A percentile compares a stretch with the other conserved stretches of the same genome.
phyloP scores from a whole-genome alignment of 2,888 invertebrate genomes.

The Leptopilina myrica region DNA sequence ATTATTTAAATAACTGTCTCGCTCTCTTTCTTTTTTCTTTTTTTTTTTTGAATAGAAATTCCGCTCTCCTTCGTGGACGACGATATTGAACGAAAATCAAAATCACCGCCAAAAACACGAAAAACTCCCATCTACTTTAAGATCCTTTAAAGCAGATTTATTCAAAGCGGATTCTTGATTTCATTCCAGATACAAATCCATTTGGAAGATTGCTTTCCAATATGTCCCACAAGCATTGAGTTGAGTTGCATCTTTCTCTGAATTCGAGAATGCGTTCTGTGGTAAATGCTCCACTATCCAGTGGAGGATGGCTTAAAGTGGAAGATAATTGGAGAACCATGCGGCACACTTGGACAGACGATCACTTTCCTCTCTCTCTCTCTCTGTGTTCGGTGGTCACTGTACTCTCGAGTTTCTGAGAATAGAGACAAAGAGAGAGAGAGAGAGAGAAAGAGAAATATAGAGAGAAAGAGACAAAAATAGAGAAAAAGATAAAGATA shows the following conservation, averaged over 20 bases:
- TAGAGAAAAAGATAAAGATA: no score
- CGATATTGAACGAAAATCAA: not conserved
- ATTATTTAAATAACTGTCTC: slow-evolving; percentile 31
- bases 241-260: slow-evolving; percentile 12
- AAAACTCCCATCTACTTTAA: slow-evolving; percentile 16
- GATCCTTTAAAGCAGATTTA: slow-evolving; percentile 33
- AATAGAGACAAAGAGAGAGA: slow-evolving; percentile 41
- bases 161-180: slow-evolving; percentile 29
- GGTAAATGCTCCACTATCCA: slow-evolving; percentile 19
- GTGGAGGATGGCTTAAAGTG: slow-evolving; percentile 22
- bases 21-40: not conserved
- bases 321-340: slow-evolving; percentile 37
- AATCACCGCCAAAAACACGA: not conserved
- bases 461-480: not conserved
- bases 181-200: slow-evolving; percentile 34
- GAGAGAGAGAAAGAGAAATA: not conserved
- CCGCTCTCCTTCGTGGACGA: not conserved
- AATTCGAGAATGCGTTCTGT: slow-evolving; percentile 27
- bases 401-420: slow-evolving; percentile 20
- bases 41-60: not conserved
- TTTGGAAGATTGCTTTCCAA: slow-evolving; percentile 37
- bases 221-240: slow-evolving; percentile 8
- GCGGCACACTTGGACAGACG: slow-evolving; percentile 37
- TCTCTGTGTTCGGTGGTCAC: slow-evolving; percentile 29
- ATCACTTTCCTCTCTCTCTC: slow-evolving; percentile 6